Base-by-base conservation (phyloP, 2,797 vertebrate genomes). In the Vespertilio murinus region DNA sequence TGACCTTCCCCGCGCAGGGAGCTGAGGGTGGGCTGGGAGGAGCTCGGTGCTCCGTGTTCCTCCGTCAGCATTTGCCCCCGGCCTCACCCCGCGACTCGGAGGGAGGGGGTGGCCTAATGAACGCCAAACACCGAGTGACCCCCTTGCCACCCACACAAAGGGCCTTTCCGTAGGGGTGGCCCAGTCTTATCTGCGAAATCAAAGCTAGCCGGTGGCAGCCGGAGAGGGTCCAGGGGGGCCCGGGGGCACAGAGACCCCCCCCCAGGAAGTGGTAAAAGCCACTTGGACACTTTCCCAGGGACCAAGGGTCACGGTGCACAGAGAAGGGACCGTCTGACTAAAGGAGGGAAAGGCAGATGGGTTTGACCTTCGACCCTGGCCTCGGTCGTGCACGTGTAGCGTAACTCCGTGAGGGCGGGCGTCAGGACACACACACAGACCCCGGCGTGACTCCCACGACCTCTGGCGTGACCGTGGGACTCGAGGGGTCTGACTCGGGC, bases 1-100 rank as follows among this genome's bases (percentile, higher is more conserved):
- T 88, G 73, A 97, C 96, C 96, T 96, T 95, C 94, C 40, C 42
- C 10, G 54, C 5, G 0, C 6, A n/a, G 89, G 65, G 81, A 95
- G 92, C 93, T 70, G 84, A 85, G 17, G 54, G 83, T 23, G 49
- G 49, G 33, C 5, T 14, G 80, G 67, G 61, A 54, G 0, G 67
- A 80, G 75, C 18, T 30, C 35, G 61, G 49, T 49, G 67, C 75
- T 40, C 67, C 17, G 4, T 14, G 90, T 65, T 91, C 82, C 65
- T 73, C 90, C 59, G 25, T 70, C 69, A 40, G 40, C 67, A 7
- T 40, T 73, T 4, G 82, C 74, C 77, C 81, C 67, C 20, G 49
- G 88, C 78, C 79, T 90, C 35, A 88, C 75, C 88, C 95, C 40
- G 38, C 22, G 38, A 73, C 74, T 67, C 12, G 56, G 13, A 52